Percentiles rank a stretch among this genome's conserved stretches.
Evolutionary conservation across 1,140 invertebrate species (phyloP).

Genomic region (Oryctes rhinoceros): DNA sequence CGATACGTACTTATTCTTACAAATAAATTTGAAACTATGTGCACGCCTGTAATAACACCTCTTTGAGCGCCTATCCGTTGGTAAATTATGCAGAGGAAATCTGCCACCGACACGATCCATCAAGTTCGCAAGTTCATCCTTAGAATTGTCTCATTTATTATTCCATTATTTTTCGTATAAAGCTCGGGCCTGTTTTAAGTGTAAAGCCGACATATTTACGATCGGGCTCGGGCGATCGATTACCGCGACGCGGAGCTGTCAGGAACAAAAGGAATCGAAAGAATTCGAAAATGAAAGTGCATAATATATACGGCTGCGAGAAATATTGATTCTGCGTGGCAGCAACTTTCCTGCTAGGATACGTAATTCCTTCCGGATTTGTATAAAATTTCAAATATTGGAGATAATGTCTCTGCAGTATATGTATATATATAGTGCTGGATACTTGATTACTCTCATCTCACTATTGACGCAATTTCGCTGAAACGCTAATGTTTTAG

Average conservation of each 20-base stretch:
- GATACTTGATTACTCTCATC: too few species aligned
- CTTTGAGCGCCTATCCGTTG: not conserved
- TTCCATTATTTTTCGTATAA: slow-evolving; percentile 34
- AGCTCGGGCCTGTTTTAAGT: not conserved
- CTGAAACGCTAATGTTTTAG: too few species aligned
- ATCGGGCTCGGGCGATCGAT: not conserved
- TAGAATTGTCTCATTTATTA: slow-evolving; percentile 27
- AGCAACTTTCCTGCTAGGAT: too few species aligned
- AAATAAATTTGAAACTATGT: too few species aligned
- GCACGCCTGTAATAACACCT: not conserved
- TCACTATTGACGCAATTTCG: too few species aligned
- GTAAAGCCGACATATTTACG: slow-evolving; percentile 20
- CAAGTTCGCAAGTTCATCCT: slow-evolving; percentile 23
- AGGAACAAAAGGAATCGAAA: slow-evolving; percentile 19
- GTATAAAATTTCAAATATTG: too few species aligned
- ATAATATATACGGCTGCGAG: not conserved
- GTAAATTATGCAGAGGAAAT: slow-evolving; percentile 17
- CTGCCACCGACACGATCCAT: not conserved
- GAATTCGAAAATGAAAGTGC: slow-evolving; percentile 16
- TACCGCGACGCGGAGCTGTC: not conserved
- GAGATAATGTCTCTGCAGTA: too few species aligned
- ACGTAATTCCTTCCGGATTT: too few species aligned
- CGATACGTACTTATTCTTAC: too few species aligned
- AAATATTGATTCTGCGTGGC: too few species aligned
- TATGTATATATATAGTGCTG: too few species aligned